Evolutionary conservation across 2,797 vertebrate genomes (phyloP), one percentile per base, ranked within the genome.

Genomic region (Coregonus sp.): DNA sequence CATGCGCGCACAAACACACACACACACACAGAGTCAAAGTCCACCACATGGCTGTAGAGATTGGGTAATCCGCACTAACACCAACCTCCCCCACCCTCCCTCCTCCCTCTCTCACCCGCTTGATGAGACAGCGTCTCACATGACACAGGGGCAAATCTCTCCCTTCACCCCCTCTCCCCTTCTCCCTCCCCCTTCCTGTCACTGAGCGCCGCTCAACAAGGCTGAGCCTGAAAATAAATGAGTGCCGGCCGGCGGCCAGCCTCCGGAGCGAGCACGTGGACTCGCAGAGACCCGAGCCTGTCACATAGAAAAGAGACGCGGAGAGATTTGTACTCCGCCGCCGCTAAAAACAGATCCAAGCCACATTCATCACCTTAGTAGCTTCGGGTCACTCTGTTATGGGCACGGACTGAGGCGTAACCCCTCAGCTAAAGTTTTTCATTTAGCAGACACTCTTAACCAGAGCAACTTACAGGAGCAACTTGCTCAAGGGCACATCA

Each of bases 21-120:
- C 35, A 74, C 29, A 70, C 20, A 59, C n/a, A 69, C 56, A 69
- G 15, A 20, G 25, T 54, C 56, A 74, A 77, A 70, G 70, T 78
- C 74, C 73, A 65, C 12, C 71, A 52, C 75, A 73, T 76, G 80
- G 37, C 40, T 75, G 72, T 77, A 75, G 74, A 52, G 72, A 68
- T 50, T 63, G 70, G 78, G 50, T 87, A 82, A 85, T 87, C 83
- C 82, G 73, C 33, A 29, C 51, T 61, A 35, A 56, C 73, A 75
- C 63, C 75, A 70, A 40, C 40, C 54, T 72, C 65, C 63, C 50
- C 1, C 12, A 50, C 75, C 59, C 52, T 54, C 59, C 56, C 56
- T 12, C 3, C 15, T 29, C 40, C 40, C 63, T 75, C 56, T 67
- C 50, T 1, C 12, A 66, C 76, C 61, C 56, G 1, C 20, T 40